phyloP scores from a whole-genome alignment of 1,140 invertebrate genomes.

The Temnothorax longispinosus region DNA sequence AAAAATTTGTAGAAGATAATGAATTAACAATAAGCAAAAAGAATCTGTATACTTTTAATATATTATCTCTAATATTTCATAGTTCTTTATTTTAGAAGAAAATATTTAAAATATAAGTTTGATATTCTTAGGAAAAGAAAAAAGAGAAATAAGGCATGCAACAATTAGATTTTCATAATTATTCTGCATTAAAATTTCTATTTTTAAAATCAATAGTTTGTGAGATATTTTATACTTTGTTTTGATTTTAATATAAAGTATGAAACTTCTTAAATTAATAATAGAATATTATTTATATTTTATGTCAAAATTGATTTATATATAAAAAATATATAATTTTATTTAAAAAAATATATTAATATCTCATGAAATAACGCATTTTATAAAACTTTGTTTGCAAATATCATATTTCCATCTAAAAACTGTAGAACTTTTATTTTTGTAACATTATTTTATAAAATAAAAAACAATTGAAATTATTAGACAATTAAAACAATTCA shows the following conservation, averaged over 20 bases:
- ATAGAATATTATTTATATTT: too few relatives aligned
- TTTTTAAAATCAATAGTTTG: not conserved
- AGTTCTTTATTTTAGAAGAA: not conserved
- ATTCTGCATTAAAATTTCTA: too few relatives aligned
- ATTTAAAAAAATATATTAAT: too few relatives aligned
- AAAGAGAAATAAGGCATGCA: not conserved
- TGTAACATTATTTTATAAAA: not conserved
- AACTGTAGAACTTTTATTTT: not conserved
- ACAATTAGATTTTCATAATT: not conserved
- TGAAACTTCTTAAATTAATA: too few relatives aligned
- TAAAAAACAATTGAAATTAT: not conserved
- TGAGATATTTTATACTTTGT: not conserved
- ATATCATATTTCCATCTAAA: not conserved
- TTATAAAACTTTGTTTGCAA: too few relatives aligned
- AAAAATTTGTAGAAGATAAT: not conserved
- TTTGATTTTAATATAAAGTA: too few relatives aligned
- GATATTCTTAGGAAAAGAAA: not conserved
- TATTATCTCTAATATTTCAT: not conserved
- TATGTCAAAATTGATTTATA: too few relatives aligned
- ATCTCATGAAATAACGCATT: too few relatives aligned
- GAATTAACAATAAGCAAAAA: not conserved
- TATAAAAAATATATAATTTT: too few relatives aligned
- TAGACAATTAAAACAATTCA: not conserved
- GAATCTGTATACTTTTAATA: not conserved
- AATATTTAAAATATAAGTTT: not conserved